These are phyloP conservation scores for Ennomos fuscantarius DNA, from an alignment of 2,888 invertebrate genomes.

Conservation along the genomic window DNA sequence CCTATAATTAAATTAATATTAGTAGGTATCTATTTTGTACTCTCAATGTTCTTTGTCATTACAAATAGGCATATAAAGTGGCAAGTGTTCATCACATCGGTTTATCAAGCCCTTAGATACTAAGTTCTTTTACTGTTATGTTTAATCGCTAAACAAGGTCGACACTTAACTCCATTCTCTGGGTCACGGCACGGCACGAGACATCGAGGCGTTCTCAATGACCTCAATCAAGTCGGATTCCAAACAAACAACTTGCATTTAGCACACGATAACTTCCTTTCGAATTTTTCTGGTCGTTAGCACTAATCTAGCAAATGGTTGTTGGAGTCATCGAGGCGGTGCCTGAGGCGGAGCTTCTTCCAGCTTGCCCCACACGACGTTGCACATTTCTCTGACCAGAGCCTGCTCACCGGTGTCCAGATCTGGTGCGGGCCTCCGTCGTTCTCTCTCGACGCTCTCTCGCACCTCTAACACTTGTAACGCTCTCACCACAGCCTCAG, in stretches of 20 bases:
- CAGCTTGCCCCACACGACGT: conserved; percentile 96
- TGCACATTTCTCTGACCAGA: conserved; percentile 97
- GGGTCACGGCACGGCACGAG: conserved; percentile 78
- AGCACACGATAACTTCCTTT: conserved; percentile 58
- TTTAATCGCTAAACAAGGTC: conserved; percentile 71
- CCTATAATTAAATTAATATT: conserved; percentile 11
- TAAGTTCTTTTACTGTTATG: conserved; percentile 54
- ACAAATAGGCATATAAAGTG: conserved; percentile 34
- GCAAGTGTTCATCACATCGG: conserved; percentile 48
- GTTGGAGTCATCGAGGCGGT: conserved; percentile 65
- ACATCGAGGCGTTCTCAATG: conserved; percentile 59
- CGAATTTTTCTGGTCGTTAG: conserved; percentile 42
- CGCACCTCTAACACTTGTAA: conserved; percentile 96
- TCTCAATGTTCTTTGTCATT: conserved; percentile 26
- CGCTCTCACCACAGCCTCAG: conserved; percentile 97
- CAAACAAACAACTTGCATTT: conserved; percentile 62
- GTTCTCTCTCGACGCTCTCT: conserved; percentile 92
- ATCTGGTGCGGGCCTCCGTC: conserved; percentile 85
- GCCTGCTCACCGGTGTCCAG: conserved; percentile 96
- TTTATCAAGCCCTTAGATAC: conserved; percentile 46
- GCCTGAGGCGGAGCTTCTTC: conserved; percentile 91
- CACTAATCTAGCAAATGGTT: conserved; percentile 18
- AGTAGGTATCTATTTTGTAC: conserved; percentile 41
- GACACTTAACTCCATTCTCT: conserved; percentile 65
- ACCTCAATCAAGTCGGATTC: conserved; percentile 78